Evolutionary conservation across 2,113 vertebrate genomes (phyloP), one percentile per base, ranked within the genome.

Genomic region (Calonectris borealis): DNA sequence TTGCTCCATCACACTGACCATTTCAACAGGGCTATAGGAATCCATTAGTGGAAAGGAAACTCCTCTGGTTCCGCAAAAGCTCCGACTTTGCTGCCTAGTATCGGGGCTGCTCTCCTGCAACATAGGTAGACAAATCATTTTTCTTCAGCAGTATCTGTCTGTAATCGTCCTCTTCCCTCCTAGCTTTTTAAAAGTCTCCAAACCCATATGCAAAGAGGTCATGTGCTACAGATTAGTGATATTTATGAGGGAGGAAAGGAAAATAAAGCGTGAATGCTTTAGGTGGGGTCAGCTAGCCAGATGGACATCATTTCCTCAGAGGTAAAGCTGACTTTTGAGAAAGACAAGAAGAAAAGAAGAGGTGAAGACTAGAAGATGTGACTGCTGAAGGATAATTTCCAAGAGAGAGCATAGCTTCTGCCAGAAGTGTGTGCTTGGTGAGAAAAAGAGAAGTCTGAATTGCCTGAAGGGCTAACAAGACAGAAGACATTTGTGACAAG

Each of bases 1-100:
- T 64, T 96, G 91, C 81, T 92, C 58, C 94, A 80, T 86, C 77
- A 15, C 73, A 78, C 51, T 83, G 94, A 91, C 95, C 94, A 81
- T 83, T 78, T 89, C 88, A 75, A 91, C 68, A 71, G 61, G 94
- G 55, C 71, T 76, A 22, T 2, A 62, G 87, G 88, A 88, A 95
- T 75, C 52, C 54, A 72, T 90, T 91, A 80, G 46, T 5, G 13
- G 79, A 91, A 91, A 34, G 40, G 58, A 55, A 88, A 85, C 32
- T 76, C 16, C 25, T 57, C 25, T 0, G 0, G 25, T 51, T 78
- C 65, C 3, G 3, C 93, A 83, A 77, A 91, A 75, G 16, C 36
- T 88, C 57, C 1, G 5, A 49, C 48, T 93, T 73, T 21, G 32
- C 40, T 69, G 51, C 1, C 1, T 54, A 20, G 22, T 86, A 34